phyloP scores from a whole-genome alignment of 1,140 invertebrate genomes.

The Cryptotermes secundus region DNA sequence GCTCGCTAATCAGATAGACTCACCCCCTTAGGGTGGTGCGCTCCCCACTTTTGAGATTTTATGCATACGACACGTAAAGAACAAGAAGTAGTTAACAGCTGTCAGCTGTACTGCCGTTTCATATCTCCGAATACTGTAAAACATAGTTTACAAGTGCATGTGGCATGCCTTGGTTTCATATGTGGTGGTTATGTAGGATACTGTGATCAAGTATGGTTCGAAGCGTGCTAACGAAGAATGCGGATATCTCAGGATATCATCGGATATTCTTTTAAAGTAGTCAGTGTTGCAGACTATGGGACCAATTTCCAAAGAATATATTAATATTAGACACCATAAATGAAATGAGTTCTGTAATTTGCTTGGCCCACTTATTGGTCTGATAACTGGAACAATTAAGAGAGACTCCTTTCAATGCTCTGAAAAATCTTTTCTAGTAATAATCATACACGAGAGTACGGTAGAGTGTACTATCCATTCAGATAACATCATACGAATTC shows the following conservation, averaged over 20 bases:
- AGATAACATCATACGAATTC: neutral
- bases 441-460: neutral
- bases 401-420: neutral
- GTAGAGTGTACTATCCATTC: neutral
- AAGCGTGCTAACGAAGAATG: neutral
- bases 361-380: neutral
- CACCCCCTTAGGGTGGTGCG: too few relatives aligned
- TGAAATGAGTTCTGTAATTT: neutral
- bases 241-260: neutral
- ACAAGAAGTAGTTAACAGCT: too few relatives aligned
- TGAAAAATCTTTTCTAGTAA: neutral
- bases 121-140: too few relatives aligned
- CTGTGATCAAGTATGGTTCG: neutral
- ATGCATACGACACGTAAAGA: too few relatives aligned
- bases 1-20: too few relatives aligned
- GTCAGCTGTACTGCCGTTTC: too few relatives aligned
- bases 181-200: neutral
- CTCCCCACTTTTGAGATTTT: too few relatives aligned
- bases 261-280: neutral
- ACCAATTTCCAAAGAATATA: neutral
- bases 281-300: neutral
- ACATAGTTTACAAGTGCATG: too few relatives aligned
- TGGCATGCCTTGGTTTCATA: neutral
- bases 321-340: neutral
- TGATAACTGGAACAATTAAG: neutral